A percentile compares a stretch with the other conserved stretches of the same genome.
phyloP scores from a whole-genome alignment of 1,140 invertebrate genomes.

The Ceratina calcarata region DNA sequence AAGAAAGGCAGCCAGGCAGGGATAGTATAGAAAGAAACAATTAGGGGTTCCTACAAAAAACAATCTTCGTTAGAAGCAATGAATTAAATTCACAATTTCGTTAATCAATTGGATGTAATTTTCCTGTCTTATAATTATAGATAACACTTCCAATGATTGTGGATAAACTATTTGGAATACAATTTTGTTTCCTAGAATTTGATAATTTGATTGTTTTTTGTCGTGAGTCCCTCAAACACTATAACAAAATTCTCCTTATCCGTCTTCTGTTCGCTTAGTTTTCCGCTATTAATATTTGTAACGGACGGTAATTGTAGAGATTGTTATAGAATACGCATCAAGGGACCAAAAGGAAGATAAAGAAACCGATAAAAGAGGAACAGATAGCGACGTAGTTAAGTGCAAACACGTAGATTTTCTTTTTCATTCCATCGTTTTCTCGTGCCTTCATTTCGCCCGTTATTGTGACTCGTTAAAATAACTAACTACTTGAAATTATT shows the following conservation, averaged over 20 bases:
- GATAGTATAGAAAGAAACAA: slow-evolving; percentile 9
- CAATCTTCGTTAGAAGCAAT: no score
- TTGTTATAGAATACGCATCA: slow-evolving; percentile 7
- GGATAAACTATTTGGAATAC: no score
- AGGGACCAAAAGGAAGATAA: slow-evolving; percentile 15
- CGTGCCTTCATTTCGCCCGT: not conserved
- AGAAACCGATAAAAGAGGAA: not conserved
- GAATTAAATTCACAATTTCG: no score
- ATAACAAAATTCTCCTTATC: not conserved
- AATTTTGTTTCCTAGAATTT: no score
- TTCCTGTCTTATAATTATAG: no score
- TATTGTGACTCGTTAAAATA: not conserved
- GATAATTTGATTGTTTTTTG: no score
- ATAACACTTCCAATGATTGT: no score
- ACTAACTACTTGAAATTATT: not conserved
- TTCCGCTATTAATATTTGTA: not conserved
- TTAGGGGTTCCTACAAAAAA: no score
- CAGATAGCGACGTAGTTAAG: not conserved
- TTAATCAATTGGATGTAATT: no score
- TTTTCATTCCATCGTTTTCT: not conserved
- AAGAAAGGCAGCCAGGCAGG: not conserved
- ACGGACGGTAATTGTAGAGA: not conserved
- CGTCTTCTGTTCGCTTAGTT: slow-evolving; percentile 4
- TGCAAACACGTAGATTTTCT: not conserved
- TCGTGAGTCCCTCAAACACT: not conserved